Percentiles rank a stretch among this genome's conserved stretches.
phyloP scores from a whole-genome alignment of 2,797 vertebrate genomes.

The Psittacula derbiana region DNA sequence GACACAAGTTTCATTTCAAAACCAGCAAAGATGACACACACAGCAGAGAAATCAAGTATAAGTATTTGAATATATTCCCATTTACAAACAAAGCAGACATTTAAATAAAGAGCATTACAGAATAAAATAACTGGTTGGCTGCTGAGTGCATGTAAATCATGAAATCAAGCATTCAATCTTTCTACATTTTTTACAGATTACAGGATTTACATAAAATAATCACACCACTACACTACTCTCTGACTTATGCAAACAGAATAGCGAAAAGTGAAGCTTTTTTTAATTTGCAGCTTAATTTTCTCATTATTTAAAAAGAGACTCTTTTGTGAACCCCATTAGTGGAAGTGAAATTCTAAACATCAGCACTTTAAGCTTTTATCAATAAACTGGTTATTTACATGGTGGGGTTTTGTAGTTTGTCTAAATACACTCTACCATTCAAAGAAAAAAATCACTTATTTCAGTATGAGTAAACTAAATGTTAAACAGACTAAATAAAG shows the following conservation, averaged over 20 bases:
- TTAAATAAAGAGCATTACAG: background rate
- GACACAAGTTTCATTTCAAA: conserved; percentile 53
- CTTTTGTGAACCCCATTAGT: background rate
- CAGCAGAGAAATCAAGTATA: background rate
- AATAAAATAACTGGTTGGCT: background rate
- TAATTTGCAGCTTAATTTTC: background rate
- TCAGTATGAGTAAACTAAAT: background rate
- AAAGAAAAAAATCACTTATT: background rate
- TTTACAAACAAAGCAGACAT: background rate
- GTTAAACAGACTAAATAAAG: background rate
- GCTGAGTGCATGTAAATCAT: background rate
- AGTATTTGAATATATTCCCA: background rate
- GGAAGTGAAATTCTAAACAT: background rate
- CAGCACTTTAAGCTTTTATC: background rate
- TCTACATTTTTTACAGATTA: background rate
- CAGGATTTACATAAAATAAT: background rate
- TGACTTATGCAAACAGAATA: background rate
- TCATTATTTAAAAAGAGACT: background rate
- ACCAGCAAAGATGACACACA: background rate
- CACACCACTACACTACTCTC: background rate
- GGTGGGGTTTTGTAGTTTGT: background rate
- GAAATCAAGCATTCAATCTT: background rate
- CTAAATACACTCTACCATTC: background rate
- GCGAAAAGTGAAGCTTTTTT: background rate
- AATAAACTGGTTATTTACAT: background rate